Evolutionary conservation across 2,113 vertebrate genomes (phyloP).

Genomic region (Lepidothrix coronata): DNA sequence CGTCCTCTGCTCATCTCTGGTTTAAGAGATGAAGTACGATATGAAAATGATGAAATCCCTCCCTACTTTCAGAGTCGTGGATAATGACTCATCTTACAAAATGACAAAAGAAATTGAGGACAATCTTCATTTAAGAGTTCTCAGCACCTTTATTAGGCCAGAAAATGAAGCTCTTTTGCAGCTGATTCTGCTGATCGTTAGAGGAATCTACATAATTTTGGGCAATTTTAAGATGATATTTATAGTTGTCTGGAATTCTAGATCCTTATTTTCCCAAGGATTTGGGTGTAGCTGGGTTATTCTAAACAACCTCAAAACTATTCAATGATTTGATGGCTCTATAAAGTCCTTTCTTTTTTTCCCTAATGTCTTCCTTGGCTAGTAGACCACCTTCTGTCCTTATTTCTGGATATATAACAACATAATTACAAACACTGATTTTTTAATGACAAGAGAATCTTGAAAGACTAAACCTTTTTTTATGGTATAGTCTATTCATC

Average conservation of each 20-base stretch:
- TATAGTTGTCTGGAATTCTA: neutral
- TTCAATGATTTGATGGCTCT: neutral
- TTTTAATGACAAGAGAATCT: neutral
- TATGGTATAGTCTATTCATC: neutral
- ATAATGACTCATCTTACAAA: neutral
- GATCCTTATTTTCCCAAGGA: neutral
- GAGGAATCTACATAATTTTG: neutral
- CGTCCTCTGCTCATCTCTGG: neutral
- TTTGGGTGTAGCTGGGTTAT: neutral
- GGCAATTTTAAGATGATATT: neutral
- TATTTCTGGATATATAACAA: neutral
- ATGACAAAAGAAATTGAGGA: neutral
- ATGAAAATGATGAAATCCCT: neutral
- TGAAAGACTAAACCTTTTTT: neutral
- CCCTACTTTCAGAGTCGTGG: neutral
- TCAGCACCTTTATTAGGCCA: neutral
- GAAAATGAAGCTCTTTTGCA: neutral
- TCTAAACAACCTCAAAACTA: neutral
- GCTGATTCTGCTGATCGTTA: neutral
- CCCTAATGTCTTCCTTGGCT: neutral
- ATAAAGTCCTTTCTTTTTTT: neutral
- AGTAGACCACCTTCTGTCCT: neutral
- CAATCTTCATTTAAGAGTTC: neutral
- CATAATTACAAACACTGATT: neutral
- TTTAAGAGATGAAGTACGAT: neutral